Base-by-base conservation (phyloP, 2,888 invertebrate genomes). In the Drosophila nr. fundita region DNA sequence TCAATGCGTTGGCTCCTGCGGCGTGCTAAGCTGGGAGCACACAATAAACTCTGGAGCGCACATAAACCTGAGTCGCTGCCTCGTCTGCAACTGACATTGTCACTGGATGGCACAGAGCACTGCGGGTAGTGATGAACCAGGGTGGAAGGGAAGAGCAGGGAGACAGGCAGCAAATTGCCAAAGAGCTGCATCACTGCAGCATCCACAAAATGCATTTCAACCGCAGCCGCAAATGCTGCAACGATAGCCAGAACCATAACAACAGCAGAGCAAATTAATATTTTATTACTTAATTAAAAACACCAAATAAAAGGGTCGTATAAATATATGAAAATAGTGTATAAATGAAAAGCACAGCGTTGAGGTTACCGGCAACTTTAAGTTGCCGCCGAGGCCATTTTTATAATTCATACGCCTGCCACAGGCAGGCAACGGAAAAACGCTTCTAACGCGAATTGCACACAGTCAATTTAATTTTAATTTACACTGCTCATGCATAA, bases 211-310 rank as follows among this genome's bases (percentile, higher is more conserved):
- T 89, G 87, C 82, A 83, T 89, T 87, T 81, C 84, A 79, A 83
- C 89, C 89, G 55, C 87, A 89, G 77, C 50, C 63, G 54, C 69
- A 63, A 34, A 62, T 49, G 29, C 30, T 36, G n/a, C 49, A 24
- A 38, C 40, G 48, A 15, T 61, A 21, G 60, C 52, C 48, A 59
- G 73, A 66, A 38, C 58, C 65, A 66, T 68, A 73, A 83, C 71
- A 83, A 75, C 24, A 65, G 52, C 72, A 72, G 66, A 58, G 60
- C 69, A 83, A 87, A 85, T 85, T 89, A 85, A 85, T 87, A 85
- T 85, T 89, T 85, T 89, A 85, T 85, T 87, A 83, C 84, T 85
- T 85, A 89, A 89, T 85, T 84, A 84, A 84, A 84, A 87, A 78
- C 77, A 83, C 73, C 88, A 80, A 83, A 68, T 68, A 65, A 78